Conservation (phyloP, 2,888 invertebrate species). For the Hemithea aestivaria region DNA sequence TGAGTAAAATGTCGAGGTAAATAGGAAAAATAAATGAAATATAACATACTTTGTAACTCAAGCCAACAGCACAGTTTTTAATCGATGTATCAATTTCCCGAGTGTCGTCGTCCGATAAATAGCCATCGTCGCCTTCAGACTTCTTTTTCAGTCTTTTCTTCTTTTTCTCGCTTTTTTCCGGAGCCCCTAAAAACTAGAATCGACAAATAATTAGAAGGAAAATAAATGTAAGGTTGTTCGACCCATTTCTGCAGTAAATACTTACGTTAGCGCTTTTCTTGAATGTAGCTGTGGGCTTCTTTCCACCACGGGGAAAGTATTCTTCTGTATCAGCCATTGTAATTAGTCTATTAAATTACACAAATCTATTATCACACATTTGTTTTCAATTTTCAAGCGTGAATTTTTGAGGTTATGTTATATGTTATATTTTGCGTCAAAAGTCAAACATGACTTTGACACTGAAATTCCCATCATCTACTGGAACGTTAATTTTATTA, state of each 20-base stretch:
- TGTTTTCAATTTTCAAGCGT: conserved; percentile 28
- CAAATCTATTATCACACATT: conserved; percentile 15
- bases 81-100: conserved; percentile 51
- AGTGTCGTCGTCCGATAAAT: conserved; percentile 60
- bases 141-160: conserved; percentile 58
- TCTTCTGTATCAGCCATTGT: conserved; percentile 69
- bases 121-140: conserved; percentile 63
- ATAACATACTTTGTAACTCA: conserved; percentile 51
- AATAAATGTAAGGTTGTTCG: too few species aligned
- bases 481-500: too few species aligned
- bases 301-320: conserved; percentile 79
- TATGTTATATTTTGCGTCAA: too few species aligned
- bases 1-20: too few species aligned
- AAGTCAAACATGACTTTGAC: too few species aligned
- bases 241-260: conserved; percentile 6
- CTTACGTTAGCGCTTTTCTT: conserved; percentile 67
- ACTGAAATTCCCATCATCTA: too few species aligned
- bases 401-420: conserved; percentile 37
- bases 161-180: conserved; percentile 63
- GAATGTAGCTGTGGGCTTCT: conserved; percentile 64
- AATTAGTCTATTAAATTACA: conserved; percentile 9
- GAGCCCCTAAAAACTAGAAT: conserved; percentile 59
- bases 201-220: not conserved
- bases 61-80: conserved; percentile 55
- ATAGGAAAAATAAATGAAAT: conserved; percentile 2